These are phyloP conservation scores for Dioctria linearis DNA, from an alignment of 2,888 invertebrate genomes.

Conservation along the genomic window DNA sequence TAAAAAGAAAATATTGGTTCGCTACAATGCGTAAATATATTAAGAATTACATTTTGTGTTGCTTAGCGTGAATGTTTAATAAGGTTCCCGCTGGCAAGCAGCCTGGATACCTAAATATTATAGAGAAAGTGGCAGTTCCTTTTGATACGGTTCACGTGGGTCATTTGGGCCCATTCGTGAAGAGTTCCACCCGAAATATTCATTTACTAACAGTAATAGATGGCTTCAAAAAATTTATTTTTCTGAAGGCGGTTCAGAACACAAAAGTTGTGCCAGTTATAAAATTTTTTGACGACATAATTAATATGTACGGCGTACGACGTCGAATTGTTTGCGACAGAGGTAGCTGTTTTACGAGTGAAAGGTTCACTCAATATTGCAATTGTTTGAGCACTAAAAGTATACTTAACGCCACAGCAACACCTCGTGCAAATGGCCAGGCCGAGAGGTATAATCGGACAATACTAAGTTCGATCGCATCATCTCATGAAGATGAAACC, in stretches of 20 bases:
- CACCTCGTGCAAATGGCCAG: slow-evolving; percentile 29
- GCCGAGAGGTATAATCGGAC: background rate
- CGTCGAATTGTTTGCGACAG: too few species aligned
- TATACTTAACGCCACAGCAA: background rate
- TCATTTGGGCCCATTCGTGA: slow-evolving; percentile 62
- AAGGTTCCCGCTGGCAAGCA: background rate
- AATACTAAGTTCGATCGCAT: background rate
- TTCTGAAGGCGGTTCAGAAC: slow-evolving; percentile 1
- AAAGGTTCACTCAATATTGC: too few species aligned
- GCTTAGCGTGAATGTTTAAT: background rate
- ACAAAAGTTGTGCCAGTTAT: slow-evolving; percentile 10
- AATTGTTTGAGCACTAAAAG: too few species aligned
- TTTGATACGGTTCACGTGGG: slow-evolving; percentile 64
- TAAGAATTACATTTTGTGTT: background rate
- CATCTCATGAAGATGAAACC: background rate
- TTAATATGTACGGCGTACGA: background rate
- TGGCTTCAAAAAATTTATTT: background rate
- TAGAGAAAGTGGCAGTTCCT: slow-evolving; percentile 39
- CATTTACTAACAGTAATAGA: slow-evolving; percentile 60
- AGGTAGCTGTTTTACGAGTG: too few species aligned
- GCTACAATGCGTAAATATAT: background rate
- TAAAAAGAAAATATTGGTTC: background rate
- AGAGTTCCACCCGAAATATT: slow-evolving; percentile 60
- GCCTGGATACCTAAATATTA: background rate
- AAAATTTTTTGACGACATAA: too few species aligned